Conservation (phyloP, 1,140 invertebrate genomes). For the Apis laboriosa region DNA sequence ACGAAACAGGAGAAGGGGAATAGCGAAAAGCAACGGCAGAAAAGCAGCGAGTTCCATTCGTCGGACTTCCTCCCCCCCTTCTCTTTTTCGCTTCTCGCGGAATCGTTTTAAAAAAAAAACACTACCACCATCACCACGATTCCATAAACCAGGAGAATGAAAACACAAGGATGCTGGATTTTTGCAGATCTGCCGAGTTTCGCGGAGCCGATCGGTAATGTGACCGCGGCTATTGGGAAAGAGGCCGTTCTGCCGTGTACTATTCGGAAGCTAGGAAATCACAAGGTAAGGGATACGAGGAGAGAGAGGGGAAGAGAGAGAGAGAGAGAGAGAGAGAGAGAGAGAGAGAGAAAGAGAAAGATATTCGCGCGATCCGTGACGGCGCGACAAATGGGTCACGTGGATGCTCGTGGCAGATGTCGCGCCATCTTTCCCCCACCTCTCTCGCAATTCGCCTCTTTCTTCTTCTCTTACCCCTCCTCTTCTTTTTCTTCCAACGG, state of each 20-base stretch:
- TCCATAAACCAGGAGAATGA: neutral
- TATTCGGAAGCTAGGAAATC: constrained; percentile 90
- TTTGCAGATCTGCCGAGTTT: constrained; percentile 85
- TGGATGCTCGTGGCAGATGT: constrained; percentile 58
- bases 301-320: neutral
- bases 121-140: too few species aligned
- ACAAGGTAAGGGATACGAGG: constrained; percentile 85
- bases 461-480: neutral
- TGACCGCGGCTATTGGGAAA: constrained; percentile 90
- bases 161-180: constrained; percentile 1
- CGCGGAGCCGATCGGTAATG: constrained; percentile 88
- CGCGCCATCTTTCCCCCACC: constrained; percentile 50
- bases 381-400: constrained; percentile 57
- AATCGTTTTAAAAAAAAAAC: neutral
- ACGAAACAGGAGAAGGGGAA: neutral
- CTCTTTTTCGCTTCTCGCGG: neutral
- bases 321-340: neutral
- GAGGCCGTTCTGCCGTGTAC: constrained; percentile 91
- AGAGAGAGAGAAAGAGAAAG: neutral
- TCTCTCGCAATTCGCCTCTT: neutral
- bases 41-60: neutral
- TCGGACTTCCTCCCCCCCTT: neutral
- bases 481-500: neutral
- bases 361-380: constrained; percentile 50
- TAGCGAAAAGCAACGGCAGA: neutral